Conservation (phyloP, 2,113 vertebrate species). For the Irena cyanogastra region DNA sequence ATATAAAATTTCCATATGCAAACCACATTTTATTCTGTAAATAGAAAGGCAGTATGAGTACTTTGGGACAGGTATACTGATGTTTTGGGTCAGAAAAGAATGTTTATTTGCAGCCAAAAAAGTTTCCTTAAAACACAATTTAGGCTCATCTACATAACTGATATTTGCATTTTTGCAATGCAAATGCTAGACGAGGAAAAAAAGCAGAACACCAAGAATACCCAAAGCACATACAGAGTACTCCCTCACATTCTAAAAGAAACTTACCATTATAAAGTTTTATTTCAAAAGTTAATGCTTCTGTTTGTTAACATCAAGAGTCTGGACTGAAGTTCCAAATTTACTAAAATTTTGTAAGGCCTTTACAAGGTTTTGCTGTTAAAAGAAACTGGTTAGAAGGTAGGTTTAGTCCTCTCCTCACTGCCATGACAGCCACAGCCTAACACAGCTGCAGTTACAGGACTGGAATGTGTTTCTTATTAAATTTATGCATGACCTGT, state of each 20-base stretch:
- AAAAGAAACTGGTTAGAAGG: neutral
- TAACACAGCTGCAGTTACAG: neutral
- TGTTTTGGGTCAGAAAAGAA: neutral
- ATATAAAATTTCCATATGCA: neutral
- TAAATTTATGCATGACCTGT: neutral
- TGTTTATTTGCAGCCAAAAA: neutral
- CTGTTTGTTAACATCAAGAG: neutral
- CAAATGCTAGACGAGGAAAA: neutral
- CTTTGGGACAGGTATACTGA: neutral
- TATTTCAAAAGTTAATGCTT: neutral
- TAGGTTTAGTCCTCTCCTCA: neutral
- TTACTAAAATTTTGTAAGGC: neutral
- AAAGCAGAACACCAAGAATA: neutral
- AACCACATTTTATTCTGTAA: neutral
- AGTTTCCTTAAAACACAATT: neutral
- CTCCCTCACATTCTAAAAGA: neutral
- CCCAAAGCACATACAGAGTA: rapidly evolving
- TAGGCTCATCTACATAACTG: neutral
- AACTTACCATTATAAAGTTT: neutral
- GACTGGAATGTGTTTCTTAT: neutral
- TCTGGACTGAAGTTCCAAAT: neutral
- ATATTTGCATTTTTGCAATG: neutral
- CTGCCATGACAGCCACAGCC: neutral
- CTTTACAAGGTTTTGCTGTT: neutral
- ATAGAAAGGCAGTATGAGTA: neutral